These are phyloP conservation scores for Umimayanthus kanabou DNA, from an alignment of 92 coral and sea anemone genomes.

Conservation along the genomic window DNA sequence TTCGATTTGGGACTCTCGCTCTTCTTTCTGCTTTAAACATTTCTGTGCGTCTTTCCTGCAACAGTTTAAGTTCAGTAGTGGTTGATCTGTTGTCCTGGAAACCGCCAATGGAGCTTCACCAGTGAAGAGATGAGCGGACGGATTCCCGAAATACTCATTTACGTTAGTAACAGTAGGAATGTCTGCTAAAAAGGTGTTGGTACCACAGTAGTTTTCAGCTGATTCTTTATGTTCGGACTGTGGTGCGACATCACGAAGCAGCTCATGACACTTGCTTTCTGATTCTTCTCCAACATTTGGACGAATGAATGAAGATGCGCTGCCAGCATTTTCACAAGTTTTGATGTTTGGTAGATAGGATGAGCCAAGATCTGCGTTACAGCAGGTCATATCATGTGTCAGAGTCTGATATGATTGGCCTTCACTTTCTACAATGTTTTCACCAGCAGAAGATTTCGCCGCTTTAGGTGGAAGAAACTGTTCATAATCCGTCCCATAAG, in stretches of 20 bases:
- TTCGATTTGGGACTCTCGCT: neutral
- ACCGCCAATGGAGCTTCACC: neutral
- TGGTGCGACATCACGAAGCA: neutral
- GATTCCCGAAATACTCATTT: neutral
- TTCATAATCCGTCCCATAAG: neutral
- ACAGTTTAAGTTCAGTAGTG: neutral
- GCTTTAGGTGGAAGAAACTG: neutral
- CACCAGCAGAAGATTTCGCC: neutral
- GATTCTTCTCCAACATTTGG: neutral
- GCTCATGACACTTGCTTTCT: neutral
- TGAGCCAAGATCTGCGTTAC: neutral
- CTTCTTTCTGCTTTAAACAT: neutral
- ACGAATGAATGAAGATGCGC: neutral
- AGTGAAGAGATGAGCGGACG: neutral
- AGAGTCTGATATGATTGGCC: neutral
- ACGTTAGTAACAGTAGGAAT: neutral
- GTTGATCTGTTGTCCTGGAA: neutral
- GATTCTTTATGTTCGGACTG: neutral
- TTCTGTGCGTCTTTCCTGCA: neutral
- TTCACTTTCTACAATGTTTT: too few relatives aligned
- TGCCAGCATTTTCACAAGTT: neutral
- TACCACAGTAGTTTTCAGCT: neutral
- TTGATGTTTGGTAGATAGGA: neutral
- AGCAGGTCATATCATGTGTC: neutral
- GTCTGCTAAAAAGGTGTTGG: neutral